Conservation (phyloP, 2,797 vertebrate species). For the Eurystomus glaucurus region DNA sequence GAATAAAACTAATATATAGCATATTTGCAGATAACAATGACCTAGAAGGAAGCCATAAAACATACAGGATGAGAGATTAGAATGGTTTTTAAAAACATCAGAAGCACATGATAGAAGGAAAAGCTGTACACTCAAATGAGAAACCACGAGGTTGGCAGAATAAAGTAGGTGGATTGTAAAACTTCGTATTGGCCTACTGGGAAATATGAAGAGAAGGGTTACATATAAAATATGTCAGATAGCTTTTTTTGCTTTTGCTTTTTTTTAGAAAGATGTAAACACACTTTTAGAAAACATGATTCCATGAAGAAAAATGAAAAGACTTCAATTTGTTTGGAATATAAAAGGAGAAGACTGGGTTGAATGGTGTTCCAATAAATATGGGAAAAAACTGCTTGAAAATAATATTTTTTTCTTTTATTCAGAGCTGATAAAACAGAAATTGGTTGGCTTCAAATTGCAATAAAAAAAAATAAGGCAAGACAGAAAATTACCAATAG, state of each 20-base stretch:
- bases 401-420: background rate
- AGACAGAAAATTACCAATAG: background rate
- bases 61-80: background rate
- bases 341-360: background rate
- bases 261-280: background rate
- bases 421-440: background rate
- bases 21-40: background rate
- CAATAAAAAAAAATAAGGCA: background rate
- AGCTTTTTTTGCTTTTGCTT: background rate
- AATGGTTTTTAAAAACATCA: background rate
- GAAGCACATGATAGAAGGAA: background rate
- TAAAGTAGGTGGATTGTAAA: background rate
- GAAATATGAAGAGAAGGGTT: background rate
- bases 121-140: background rate
- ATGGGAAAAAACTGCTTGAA: background rate
- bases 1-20: background rate
- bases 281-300: background rate
- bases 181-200: background rate
- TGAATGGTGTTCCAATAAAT: background rate
- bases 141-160: background rate
- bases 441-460: background rate
- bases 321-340: background rate
- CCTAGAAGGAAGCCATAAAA: background rate
- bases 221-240: background rate
- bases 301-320: background rate